Conservation (phyloP, 1,140 invertebrate species). For the Aphis gossypii region DNA sequence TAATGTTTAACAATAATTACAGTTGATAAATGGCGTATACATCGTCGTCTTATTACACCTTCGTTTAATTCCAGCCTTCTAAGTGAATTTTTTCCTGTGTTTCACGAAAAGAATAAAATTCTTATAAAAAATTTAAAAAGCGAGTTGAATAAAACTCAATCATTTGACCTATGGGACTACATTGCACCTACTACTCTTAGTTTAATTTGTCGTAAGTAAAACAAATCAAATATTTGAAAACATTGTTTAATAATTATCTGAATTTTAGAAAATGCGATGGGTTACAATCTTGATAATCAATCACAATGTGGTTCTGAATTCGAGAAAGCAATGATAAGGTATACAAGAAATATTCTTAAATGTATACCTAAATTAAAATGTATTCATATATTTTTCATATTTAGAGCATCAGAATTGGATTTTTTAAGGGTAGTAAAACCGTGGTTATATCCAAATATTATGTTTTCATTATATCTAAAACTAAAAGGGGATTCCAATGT, state of each 20-base stretch:
- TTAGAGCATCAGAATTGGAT: conserved; percentile 31
- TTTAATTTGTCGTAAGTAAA: conserved; percentile 77
- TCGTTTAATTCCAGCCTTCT: conserved; percentile 84
- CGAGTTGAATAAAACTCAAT: conserved; percentile 60
- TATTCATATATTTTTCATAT: not conserved
- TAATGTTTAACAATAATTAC: not conserved
- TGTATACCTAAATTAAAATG: too few relatives aligned
- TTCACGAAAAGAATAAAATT: conserved; percentile 75
- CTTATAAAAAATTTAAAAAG: conserved; percentile 64
- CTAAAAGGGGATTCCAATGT: conserved; percentile 58
- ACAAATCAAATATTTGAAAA: not conserved
- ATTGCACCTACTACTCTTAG: conserved; percentile 77
- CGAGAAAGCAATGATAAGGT: conserved; percentile 59
- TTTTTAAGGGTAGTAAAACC: conserved; percentile 59
- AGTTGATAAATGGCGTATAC: conserved; percentile 67
- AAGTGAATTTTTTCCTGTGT: conserved; percentile 71
- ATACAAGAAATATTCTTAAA: conserved; percentile 32
- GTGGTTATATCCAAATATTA: conserved; percentile 59
- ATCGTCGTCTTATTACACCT: conserved; percentile 76
- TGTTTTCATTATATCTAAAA: conserved; percentile 58
- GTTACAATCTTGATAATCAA: not conserved
- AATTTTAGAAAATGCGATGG: conserved; percentile 78
- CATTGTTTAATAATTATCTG: too few relatives aligned
- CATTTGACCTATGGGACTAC: conserved; percentile 64
- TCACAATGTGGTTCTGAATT: conserved; percentile 53